A percentile compares a stretch with the other conserved stretches of the same genome.
phyloP scores from a whole-genome alignment of 1,140 invertebrate species.

The Epicauta chinensis region DNA sequence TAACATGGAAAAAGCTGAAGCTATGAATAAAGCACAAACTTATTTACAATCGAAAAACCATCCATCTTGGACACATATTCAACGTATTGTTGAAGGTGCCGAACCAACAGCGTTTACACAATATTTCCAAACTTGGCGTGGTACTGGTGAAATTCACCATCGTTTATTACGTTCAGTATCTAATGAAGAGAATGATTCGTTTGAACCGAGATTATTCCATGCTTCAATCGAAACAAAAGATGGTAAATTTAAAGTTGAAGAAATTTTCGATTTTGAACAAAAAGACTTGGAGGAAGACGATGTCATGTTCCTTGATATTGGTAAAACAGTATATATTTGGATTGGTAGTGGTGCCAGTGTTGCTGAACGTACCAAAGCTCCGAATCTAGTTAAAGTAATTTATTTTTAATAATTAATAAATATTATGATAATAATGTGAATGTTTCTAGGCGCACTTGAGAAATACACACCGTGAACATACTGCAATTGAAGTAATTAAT shows the following conservation, averaged over 20 bases:
- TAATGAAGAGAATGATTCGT: slow-evolving; percentile 8
- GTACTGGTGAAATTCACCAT: slow-evolving; percentile 52
- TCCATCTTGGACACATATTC: slow-evolving; percentile 69
- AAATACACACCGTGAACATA: slow-evolving; percentile 50
- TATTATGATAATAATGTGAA: slow-evolving; percentile 9
- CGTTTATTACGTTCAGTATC: slow-evolving; percentile 47
- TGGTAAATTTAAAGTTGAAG: slow-evolving; percentile 59
- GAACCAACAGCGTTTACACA: slow-evolving; percentile 73
- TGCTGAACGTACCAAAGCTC: slow-evolving; percentile 50
- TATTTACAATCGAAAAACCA: slow-evolving; percentile 67
- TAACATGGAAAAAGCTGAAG: slow-evolving; percentile 68
- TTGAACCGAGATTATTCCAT: slow-evolving; percentile 58
- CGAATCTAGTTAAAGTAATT: slow-evolving; percentile 23
- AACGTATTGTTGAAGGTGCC: slow-evolving; percentile 63
- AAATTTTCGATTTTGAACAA: slow-evolving; percentile 58
- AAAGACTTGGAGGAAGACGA: slow-evolving; percentile 69
- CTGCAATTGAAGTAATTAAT: slow-evolving; percentile 55
- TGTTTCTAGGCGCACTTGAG: slow-evolving; percentile 55
- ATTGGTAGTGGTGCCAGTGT: slow-evolving; percentile 63
- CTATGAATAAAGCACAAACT: slow-evolving; percentile 68
- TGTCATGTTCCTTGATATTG: slow-evolving; percentile 66
- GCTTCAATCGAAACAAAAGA: slow-evolving; percentile 49
- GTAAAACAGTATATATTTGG: slow-evolving; percentile 70
- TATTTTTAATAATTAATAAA: neutral
- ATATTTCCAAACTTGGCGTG: slow-evolving; percentile 69